Evolutionary conservation across 1,140 invertebrate genomes (phyloP), one percentile per base, ranked within the genome.

Genomic region (Drosophila oshimai): DNA sequence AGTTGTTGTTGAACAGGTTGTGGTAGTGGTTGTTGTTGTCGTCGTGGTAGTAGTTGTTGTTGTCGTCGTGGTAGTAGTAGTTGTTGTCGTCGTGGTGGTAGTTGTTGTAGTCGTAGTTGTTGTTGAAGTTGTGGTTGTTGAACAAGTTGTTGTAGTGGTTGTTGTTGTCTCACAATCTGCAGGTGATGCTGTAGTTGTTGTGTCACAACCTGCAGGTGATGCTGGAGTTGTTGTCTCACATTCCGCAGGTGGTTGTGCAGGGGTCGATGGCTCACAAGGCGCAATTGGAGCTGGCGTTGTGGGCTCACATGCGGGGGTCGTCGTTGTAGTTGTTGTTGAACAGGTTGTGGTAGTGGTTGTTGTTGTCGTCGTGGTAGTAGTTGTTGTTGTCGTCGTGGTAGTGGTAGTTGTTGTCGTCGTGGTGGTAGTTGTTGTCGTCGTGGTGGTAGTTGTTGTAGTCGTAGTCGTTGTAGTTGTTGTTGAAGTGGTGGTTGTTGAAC

Each of bases 71-170:
- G n/a, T n/a, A n/a, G n/a, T n/a, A 0, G 49, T 55, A 0, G 58
- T 53, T 0, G 54, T 26, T 0, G 49, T 37, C 1, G 29, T 54
- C 2, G 65, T 67, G 0, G 68, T 61, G 0, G 55, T 45, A 0
- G 55, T 69, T 0, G 62, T 58, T 0, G 62, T 58, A 0, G 57
- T 49, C 0, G 54, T 55, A 0, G 51, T 51, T 0, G 72, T 50
- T 1, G 49, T 26, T 55, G 10, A 54, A 54, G 0, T 61, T 10
- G 54, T 51, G 5, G 53, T 60, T n/a, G 47, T 50, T 2, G 47
- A 9, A 4, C 12, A 9, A 2, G 22, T 31, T 1, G 36, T 12
- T 12, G 50, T 31, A 6, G 36, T 42, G 0, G 15, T 20, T 9
- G 50, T 29, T n/a, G n/a, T n/a, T n/a, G n/a, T n/a, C n/a, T n/a